Evolutionary conservation across 35 echinoderm and acorn worm species (phyloP).

Genomic region (Eucidaris tribuloides): DNA sequence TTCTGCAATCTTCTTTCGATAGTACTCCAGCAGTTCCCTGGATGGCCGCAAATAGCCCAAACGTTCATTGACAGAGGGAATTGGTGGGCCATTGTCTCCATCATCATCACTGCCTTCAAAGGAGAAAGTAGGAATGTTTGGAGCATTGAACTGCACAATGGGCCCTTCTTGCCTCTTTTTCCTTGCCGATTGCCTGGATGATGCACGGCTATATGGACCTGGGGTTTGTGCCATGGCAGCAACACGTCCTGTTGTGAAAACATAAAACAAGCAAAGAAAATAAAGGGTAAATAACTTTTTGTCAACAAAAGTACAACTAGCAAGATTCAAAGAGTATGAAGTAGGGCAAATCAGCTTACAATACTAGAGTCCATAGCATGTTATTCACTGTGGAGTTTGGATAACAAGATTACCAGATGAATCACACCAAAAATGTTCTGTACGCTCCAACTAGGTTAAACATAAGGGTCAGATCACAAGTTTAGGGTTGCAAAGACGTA

Average conservation of each 20-base stretch:
- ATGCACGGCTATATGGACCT: not conserved
- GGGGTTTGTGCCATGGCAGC: conserved; percentile 5
- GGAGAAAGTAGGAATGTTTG: conserved; percentile 1
- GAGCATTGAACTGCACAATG: not conserved
- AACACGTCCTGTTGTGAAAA: not conserved
- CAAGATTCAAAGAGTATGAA: not conserved
- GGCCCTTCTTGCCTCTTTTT: not conserved
- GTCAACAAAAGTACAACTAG: not conserved
- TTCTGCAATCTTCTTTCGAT: conserved; percentile 95
- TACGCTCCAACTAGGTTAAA: no score
- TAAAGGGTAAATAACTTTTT: not conserved
- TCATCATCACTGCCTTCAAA: conserved; percentile 28
- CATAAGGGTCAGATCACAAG: no score
- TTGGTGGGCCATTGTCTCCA: conserved; percentile 12
- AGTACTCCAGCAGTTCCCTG: conserved; percentile 94
- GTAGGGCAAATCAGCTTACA: not conserved
- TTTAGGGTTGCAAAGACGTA: no score
- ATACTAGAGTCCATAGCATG: not conserved
- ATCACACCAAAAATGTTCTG: no score
- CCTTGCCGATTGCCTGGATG: not conserved
- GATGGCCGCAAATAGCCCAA: conserved; percentile 87
- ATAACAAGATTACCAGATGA: no score
- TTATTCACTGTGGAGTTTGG: no score
- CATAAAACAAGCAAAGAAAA: not conserved
- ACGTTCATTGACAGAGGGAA: conserved; percentile 90